phyloP scores from a whole-genome alignment of 2,797 vertebrate genomes.

The Petrocephalus sullivani region DNA sequence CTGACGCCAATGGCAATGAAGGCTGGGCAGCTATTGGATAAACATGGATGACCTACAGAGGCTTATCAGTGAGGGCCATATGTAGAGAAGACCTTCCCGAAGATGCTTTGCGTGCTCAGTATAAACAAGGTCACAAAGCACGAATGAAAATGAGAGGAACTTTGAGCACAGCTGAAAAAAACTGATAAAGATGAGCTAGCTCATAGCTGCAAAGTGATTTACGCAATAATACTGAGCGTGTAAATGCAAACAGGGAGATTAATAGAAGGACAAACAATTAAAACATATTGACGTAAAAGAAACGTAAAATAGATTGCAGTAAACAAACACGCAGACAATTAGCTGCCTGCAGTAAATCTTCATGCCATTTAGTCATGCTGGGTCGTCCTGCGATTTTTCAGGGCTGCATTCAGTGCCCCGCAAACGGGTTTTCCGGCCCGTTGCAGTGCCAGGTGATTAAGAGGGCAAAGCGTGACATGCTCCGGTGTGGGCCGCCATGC shows the following conservation, averaged over 20 bases:
- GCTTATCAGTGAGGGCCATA: background rate
- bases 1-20: background rate
- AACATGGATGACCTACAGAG: background rate
- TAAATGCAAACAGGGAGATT: background rate
- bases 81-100: background rate
- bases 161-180: background rate
- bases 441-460: conserved; percentile 70
- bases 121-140: background rate
- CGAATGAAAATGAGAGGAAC: background rate
- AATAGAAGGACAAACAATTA: conserved; percentile 2
- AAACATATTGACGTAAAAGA: background rate
- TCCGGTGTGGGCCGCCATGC: conserved; percentile 68
- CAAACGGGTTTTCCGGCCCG: conserved; percentile 49
- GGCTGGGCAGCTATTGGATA: background rate
- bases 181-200: background rate
- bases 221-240: background rate
- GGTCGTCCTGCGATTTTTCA: conserved; percentile 12
- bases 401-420: conserved; percentile 64
- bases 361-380: conserved; percentile 7
- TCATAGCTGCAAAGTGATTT: background rate
- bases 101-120: background rate
- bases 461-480: conserved; percentile 69
- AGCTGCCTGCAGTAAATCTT: conserved; percentile 14
- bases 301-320: background rate
- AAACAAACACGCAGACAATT: conserved; percentile 17